A percentile compares a stretch with the other conserved stretches of the same genome.
Conservation (phyloP, 2,888 invertebrate genomes). For the Amphipoea oculea region DNA sequence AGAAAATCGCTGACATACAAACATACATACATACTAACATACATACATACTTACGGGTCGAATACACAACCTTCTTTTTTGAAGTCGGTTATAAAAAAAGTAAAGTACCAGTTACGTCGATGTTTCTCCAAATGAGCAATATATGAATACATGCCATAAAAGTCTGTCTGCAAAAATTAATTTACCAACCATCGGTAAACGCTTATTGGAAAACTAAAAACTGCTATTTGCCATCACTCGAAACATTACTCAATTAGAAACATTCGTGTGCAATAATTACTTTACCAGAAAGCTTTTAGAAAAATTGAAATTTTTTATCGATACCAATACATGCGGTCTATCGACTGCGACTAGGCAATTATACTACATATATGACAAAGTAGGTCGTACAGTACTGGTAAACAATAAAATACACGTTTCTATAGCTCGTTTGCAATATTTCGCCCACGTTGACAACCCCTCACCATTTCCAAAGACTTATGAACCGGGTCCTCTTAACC, state of each 20-base stretch:
- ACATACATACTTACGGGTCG: too few species aligned
- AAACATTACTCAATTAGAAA: constrained; percentile 30
- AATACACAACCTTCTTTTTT: too few species aligned
- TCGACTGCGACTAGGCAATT: constrained; percentile 20
- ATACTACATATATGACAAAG: constrained; percentile 30
- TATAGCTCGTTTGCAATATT: constrained; percentile 65
- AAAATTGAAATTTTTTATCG: constrained; percentile 49
- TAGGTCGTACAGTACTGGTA: constrained; percentile 34
- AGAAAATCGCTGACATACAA: too few species aligned
- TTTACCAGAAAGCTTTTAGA: constrained; percentile 50
- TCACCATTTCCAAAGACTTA: constrained; percentile 64
- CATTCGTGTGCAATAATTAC: constrained; percentile 33
- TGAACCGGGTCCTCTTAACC: constrained; percentile 51
- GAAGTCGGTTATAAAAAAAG: too few species aligned
- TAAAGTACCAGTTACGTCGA: too few species aligned
- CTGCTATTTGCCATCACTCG: constrained; percentile 4
- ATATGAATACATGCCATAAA: background rate
- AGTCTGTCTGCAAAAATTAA: background rate
- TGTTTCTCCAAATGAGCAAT: too few species aligned
- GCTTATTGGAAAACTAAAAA: constrained; percentile 31
- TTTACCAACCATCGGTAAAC: background rate
- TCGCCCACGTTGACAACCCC: constrained; percentile 62
- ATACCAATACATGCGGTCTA: background rate
- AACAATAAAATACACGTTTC: constrained; percentile 63
- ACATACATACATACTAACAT: too few species aligned